Evolutionary conservation across 2,113 vertebrate genomes (phyloP).

Genomic region (Tiliqua scincoides): DNA sequence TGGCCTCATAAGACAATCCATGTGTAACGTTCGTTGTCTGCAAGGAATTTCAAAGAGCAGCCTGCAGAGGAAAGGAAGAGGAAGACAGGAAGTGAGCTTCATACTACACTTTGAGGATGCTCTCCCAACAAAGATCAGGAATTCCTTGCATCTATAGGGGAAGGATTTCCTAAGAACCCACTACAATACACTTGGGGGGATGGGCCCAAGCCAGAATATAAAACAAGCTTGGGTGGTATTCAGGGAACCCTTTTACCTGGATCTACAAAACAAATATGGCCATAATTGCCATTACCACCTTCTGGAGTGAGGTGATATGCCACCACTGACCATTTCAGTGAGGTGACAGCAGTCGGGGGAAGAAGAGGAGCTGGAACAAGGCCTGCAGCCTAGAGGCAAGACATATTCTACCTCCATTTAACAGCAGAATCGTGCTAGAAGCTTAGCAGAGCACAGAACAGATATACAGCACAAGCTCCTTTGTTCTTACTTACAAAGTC

Average conservation of each 20-base stretch:
- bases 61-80: constrained; percentile 68
- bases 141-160: not conserved
- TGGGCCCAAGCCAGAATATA: not conserved
- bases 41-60: constrained; percentile 88
- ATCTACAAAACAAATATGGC: not conserved
- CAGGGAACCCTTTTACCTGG: not conserved
- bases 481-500: too few species aligned
- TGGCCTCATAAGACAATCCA: constrained; percentile 87
- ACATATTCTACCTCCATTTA: not conserved
- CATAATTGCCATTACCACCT: not conserved
- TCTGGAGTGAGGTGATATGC: not conserved
- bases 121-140: not conserved
- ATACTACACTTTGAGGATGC: too few species aligned
- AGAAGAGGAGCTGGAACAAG: not conserved
- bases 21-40: constrained; percentile 88
- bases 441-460: not conserved
- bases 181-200: not conserved
- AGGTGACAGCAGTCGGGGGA: not conserved
- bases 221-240: not conserved
- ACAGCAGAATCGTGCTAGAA: not conserved
- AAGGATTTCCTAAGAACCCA: not conserved
- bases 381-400: not conserved
- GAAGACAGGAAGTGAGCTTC: not conserved
- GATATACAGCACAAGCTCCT: not conserved
- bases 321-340: not conserved